phyloP scores from a whole-genome alignment of 2,113 vertebrate genomes.

The Hippolais icterina region DNA sequence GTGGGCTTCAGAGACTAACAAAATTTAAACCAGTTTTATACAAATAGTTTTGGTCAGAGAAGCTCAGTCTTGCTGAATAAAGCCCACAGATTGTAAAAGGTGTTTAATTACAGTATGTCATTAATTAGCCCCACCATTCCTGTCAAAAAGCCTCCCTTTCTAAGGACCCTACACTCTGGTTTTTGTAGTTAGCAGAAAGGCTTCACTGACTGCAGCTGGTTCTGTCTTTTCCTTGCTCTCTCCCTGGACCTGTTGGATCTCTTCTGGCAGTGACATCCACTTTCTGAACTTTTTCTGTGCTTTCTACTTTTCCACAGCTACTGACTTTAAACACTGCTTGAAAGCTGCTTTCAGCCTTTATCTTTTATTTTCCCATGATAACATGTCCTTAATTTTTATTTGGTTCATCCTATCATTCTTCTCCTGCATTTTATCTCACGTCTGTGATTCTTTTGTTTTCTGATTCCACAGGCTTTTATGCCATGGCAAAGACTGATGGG shows the following conservation, averaged over 20 bases:
- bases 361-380: background rate
- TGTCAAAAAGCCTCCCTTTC: background rate
- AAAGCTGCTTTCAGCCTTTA: background rate
- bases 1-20: constrained; percentile 45
- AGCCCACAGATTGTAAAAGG: constrained; percentile 2
- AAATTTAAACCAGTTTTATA: constrained; percentile 23
- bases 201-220: background rate
- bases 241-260: background rate
- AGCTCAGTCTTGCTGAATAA: constrained; percentile 10
- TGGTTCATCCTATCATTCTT: background rate
- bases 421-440: background rate
- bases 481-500: background rate
- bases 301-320: background rate
- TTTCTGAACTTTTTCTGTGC: background rate
- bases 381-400: background rate
- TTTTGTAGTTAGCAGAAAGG: background rate
- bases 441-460: background rate
- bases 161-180: background rate
- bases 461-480: background rate
- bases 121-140: constrained; percentile 12
- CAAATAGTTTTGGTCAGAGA: constrained; percentile 37
- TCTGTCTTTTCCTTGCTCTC: background rate
- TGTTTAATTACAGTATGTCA: constrained; percentile 33
- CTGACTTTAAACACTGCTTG: background rate
- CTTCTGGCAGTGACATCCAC: background rate